Conservation (phyloP, 2,113 vertebrate species). For the Pithys albifrons region DNA sequence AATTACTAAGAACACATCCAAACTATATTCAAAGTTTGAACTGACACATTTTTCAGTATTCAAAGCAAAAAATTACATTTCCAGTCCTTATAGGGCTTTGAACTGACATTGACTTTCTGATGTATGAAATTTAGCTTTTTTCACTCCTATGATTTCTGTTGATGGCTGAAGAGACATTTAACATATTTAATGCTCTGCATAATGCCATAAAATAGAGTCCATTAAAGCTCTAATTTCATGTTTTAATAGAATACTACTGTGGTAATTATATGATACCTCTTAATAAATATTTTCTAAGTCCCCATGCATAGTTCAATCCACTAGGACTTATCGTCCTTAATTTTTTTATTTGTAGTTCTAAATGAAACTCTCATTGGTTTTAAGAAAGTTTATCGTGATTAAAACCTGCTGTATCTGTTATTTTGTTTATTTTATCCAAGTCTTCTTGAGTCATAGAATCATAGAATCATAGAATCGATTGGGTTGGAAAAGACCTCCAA, state of each 20-base stretch:
- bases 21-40: neutral
- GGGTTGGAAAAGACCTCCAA: no score
- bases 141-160: neutral
- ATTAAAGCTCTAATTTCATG: neutral
- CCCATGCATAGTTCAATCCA: neutral
- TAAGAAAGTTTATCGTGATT: neutral
- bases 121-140: constrained; percentile 5
- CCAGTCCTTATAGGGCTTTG: neutral
- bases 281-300: neutral
- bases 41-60: neutral
- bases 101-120: constrained; percentile 17
- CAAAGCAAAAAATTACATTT: neutral
- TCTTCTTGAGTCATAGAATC: neutral
- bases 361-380: neutral
- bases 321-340: neutral
- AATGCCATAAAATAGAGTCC: constrained; percentile 6
- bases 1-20: neutral
- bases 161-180: neutral
- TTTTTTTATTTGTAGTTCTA: neutral
- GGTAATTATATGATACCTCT: neutral
- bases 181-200: neutral
- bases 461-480: no score
- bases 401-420: neutral
- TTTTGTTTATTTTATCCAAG: neutral
- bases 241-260: neutral